phyloP scores from a whole-genome alignment of 1,140 invertebrate species.

The Paralvinella palmiformis region DNA sequence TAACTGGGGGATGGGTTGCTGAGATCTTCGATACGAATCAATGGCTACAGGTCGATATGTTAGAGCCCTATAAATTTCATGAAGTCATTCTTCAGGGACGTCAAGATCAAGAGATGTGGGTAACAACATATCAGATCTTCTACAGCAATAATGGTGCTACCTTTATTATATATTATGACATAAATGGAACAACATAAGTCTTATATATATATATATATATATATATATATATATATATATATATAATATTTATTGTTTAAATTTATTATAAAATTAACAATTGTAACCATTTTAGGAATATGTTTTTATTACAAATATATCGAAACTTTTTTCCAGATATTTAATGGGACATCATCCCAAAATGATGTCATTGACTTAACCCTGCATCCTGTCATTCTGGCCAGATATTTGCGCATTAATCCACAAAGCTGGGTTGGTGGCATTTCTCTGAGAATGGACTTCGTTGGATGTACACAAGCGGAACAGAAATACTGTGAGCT shows the following conservation, averaged over 20 bases:
- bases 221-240: too few species aligned
- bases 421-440: slow-evolving; percentile 28
- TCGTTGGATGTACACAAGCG: slow-evolving; percentile 29
- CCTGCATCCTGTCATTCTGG: slow-evolving; percentile 26
- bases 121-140: slow-evolving; percentile 27
- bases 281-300: too few species aligned
- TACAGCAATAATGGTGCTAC: slow-evolving; percentile 24
- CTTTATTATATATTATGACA: slow-evolving; percentile 23
- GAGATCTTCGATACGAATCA: slow-evolving; percentile 25
- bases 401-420: slow-evolving; percentile 27
- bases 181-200: slow-evolving; percentile 5
- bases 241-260: too few species aligned
- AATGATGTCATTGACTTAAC: too few species aligned
- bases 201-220: too few species aligned
- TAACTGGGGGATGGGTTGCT: slow-evolving; percentile 33
- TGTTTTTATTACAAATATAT: too few species aligned
- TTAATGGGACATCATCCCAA: too few species aligned
- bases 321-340: too few species aligned
- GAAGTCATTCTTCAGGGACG: slow-evolving; percentile 31
- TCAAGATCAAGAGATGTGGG: slow-evolving; percentile 31
- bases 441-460: slow-evolving; percentile 30
- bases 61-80: slow-evolving; percentile 23
- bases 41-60: slow-evolving; percentile 30
- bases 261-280: too few species aligned
- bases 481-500: slow-evolving; percentile 32